Evolutionary conservation across 2,113 vertebrate species (phyloP), one percentile per base, ranked within the genome.

Genomic region (Probosciger aterrimus): DNA sequence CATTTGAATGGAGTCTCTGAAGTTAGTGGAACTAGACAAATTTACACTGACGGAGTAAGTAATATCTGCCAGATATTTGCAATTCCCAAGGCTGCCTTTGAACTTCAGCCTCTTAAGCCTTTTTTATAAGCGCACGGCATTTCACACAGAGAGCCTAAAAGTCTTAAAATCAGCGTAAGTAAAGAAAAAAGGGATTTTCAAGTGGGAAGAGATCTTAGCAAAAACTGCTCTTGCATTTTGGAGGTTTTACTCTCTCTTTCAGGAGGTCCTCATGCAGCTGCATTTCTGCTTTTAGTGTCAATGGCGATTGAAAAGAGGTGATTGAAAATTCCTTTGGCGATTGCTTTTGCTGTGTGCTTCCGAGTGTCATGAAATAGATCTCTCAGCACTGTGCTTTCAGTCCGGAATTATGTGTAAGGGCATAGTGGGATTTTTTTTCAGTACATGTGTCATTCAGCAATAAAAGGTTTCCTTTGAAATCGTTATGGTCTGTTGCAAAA

Each of bases 391-490:
- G 39, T 75, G 43, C 47, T 93, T 84, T 50, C 44, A 89, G 44
- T 47, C 73, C 77, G 91, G 82, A 87, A 62, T 86, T 80, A 55
- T 24, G 19, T 78, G 43, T 63, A 82, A 79, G 93, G 67, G 59
- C 39, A 64, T 94, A 82, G 46, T 90, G 44, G 63, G 33, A 64
- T 71, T 65, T 78, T 78, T 92, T 89, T 74, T 31, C 19, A 64
- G n/a, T 70, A 19, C 49, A 13, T 81, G 55, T 7, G 2, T 91
- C 35, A 33, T 92, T 97, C 78, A 88, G 93, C 87, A 93, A 39
- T 65, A 86, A 91, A 89, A 92, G 78, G 28, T 75, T 69, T 82
- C 85, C 79, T 96, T 50, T 41, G 88, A 87, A 95, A 65, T 79
- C 7, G 6, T 89, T 94, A 73, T 1, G 12, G 87, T 73, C 69